phyloP scores from a whole-genome alignment of 1,140 invertebrate genomes.

The Philopotamus ludificatus region DNA sequence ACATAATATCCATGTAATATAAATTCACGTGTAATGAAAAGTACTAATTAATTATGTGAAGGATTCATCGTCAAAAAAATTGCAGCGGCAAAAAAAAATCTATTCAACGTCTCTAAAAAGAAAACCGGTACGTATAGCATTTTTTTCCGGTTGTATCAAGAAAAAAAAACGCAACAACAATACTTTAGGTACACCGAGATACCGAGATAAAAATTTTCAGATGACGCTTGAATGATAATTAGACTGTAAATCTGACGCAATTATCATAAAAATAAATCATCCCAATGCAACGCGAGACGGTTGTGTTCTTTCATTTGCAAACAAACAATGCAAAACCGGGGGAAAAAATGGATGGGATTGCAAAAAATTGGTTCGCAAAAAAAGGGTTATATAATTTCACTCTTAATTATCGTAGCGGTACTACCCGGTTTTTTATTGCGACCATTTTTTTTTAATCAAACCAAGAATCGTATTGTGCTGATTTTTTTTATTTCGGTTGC shows the following conservation, averaged over 20 bases:
- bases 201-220: conserved; percentile 32
- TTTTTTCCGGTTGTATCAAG: too few relatives aligned
- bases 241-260: conserved; percentile 40
- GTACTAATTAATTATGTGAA: conserved; percentile 38
- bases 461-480: neutral
- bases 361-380: conserved; percentile 13
- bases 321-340: conserved; percentile 30
- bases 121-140: conserved; percentile 28
- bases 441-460: conserved; percentile 7
- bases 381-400: conserved; percentile 39
- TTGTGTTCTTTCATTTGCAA: conserved; percentile 35
- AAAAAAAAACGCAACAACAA: conserved; percentile 30
- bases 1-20: conserved; percentile 38
- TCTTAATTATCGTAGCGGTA: conserved; percentile 37
- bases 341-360: conserved; percentile 4
- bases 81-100: neutral
- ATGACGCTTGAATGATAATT: conserved; percentile 29
- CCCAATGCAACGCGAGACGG: neutral
- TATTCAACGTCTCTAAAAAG: conserved; percentile 12
- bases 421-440: conserved; percentile 23
- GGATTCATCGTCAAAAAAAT: conserved; percentile 32
- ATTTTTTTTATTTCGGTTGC: neutral
- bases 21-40: conserved; percentile 26
- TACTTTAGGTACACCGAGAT: conserved; percentile 40
- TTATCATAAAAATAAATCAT: conserved; percentile 42